Evolutionary conservation across 2,797 vertebrate species (phyloP).

Genomic region (Tachyglossus aculeatus): DNA sequence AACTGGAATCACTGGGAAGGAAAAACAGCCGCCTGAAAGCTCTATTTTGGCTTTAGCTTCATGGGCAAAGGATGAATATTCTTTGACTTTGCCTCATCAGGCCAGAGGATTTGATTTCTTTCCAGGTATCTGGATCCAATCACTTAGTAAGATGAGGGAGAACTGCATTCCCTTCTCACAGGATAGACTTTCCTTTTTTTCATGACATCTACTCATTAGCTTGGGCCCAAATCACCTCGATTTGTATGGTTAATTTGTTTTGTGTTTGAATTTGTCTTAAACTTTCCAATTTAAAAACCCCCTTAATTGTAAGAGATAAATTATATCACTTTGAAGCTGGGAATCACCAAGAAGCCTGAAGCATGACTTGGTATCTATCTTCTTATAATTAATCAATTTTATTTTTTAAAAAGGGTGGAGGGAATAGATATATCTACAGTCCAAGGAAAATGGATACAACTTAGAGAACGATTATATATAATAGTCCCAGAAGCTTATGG

Average conservation of each 20-base stretch:
- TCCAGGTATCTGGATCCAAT: background rate
- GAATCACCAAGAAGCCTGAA: constrained; percentile 22
- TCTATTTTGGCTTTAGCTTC: no score
- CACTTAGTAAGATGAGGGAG: background rate
- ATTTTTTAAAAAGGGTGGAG: constrained; percentile 10
- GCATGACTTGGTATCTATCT: constrained; percentile 43
- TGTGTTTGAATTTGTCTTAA: background rate
- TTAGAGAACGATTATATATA: constrained; percentile 23
- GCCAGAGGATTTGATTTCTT: background rate
- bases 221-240: background rate
- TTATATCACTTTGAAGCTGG: constrained; percentile 42
- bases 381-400: constrained; percentile 57
- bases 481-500: constrained; percentile 40
- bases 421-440: constrained; percentile 33
- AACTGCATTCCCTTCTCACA: no score
- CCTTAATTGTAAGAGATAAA: constrained; percentile 32
- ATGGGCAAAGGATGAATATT: background rate
- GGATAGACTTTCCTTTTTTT: background rate
- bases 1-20: no score
- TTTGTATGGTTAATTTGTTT: constrained; percentile 10
- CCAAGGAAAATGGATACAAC: constrained; percentile 30
- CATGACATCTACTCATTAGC: constrained; percentile 1
- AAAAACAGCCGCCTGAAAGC: no score
- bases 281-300: constrained; percentile 30
- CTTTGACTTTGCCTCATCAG: background rate